Conservation (phyloP, 2,113 vertebrate genomes). For the Dendropsophus ebraccatus region DNA sequence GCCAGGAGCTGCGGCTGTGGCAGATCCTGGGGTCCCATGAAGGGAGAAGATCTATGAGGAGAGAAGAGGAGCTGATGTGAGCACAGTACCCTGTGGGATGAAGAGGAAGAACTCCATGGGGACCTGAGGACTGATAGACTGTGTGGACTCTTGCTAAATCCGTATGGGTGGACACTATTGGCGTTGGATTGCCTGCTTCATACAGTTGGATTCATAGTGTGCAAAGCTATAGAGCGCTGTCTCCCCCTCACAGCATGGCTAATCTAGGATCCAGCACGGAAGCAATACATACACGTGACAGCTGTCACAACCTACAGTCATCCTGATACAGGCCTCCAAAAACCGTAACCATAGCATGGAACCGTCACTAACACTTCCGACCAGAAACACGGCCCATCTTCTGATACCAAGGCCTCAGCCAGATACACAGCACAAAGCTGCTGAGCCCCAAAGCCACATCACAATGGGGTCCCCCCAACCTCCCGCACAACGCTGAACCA, state of each 20-base stretch:
- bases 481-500: neutral
- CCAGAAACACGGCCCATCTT: neutral
- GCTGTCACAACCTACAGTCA: neutral
- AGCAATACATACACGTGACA: neutral
- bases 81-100: too few relatives aligned
- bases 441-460: too few relatives aligned
- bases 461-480: too few relatives aligned
- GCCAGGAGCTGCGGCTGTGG: too few relatives aligned
- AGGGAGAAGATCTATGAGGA: too few relatives aligned
- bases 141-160: too few relatives aligned
- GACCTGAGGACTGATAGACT: too few relatives aligned
- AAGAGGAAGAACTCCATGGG: too few relatives aligned
- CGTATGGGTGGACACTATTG: too few relatives aligned
- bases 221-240: conserved; percentile 37
- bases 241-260: neutral
- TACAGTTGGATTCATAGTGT: conserved; percentile 35
- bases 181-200: too few relatives aligned
- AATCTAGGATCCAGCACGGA: conserved; percentile 7
- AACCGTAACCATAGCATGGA: neutral
- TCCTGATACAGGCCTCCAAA: neutral
- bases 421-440: neutral
- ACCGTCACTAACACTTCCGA: neutral
- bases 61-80: too few relatives aligned
- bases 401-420: neutral
- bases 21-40: too few relatives aligned